Percentiles rank a stretch among this genome's conserved stretches.
Conservation (phyloP, 1,140 invertebrate genomes). For the Daktulosphaira vitifoliae region DNA sequence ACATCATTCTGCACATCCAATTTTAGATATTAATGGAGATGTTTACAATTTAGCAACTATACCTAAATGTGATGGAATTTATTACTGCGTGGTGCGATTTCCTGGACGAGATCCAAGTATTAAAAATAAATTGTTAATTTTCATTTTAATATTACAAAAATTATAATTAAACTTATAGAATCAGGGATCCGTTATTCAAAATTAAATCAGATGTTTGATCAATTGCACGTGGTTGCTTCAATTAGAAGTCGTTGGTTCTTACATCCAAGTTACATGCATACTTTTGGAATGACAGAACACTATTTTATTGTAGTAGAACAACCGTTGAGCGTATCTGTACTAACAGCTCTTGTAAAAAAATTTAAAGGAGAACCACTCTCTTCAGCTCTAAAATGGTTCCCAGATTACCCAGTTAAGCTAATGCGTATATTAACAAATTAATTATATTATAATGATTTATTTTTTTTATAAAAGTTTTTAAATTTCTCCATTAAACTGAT, state of each 20-base stretch:
- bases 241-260: slow-evolving; percentile 63
- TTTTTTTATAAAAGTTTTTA: too few relatives aligned
- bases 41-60: slow-evolving; percentile 71
- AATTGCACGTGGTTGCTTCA: slow-evolving; percentile 30
- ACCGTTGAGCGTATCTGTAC: slow-evolving; percentile 61
- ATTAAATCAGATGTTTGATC: slow-evolving; percentile 2
- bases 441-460: too few relatives aligned
- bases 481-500: too few relatives aligned
- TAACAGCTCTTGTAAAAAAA: slow-evolving; percentile 50
- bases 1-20: slow-evolving; percentile 79
- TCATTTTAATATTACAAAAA: too few relatives aligned
- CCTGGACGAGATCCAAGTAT: slow-evolving; percentile 41
- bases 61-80: slow-evolving; percentile 55
- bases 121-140: too few relatives aligned
- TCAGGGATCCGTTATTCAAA: neutral
- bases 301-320: slow-evolving; percentile 79
- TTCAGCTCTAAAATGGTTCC: slow-evolving; percentile 60
- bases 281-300: slow-evolving; percentile 75
- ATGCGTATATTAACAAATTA: too few relatives aligned
- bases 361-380: slow-evolving; percentile 54
- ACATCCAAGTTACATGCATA: slow-evolving; percentile 79
- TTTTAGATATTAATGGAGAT: slow-evolving; percentile 63
- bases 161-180: too few relatives aligned
- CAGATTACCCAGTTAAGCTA: slow-evolving; percentile 58
- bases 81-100: slow-evolving; percentile 64